Evolutionary conservation across 2,888 invertebrate species (phyloP).

Genomic region (Leucophora obtusa): DNA sequence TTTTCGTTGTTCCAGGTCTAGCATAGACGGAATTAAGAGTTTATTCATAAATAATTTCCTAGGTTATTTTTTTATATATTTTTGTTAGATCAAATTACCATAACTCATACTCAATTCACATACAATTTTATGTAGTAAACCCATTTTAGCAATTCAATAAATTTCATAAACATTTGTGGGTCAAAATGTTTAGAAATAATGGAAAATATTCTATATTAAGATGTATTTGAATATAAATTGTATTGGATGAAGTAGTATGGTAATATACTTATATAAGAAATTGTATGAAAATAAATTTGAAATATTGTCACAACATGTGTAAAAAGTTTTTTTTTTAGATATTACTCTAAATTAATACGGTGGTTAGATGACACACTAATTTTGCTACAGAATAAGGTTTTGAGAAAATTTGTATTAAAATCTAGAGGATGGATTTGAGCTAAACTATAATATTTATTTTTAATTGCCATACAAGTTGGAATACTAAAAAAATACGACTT

Average conservation of each 20-base stretch:
- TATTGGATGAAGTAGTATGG: background rate
- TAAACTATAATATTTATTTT: no score
- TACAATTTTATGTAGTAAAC: background rate
- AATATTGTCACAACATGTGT: conserved; percentile 46
- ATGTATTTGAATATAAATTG: background rate
- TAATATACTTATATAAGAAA: conserved; percentile 1
- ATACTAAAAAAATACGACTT: no score
- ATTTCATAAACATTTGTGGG: conserved; percentile 19
- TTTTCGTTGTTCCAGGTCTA: no score
- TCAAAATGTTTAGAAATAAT: background rate
- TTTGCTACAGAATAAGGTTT: background rate
- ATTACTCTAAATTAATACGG: background rate
- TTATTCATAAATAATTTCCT: no score
- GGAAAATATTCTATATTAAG: conserved; percentile 1
- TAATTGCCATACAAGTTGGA: no score
- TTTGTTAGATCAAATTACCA: background rate
- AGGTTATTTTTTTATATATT: background rate
- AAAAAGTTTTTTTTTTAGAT: conserved; percentile 22
- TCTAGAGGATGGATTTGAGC: no score
- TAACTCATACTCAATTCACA: background rate
- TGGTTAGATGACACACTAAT: no score
- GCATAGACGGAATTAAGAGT: no score
- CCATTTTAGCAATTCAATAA: conserved; percentile 2
- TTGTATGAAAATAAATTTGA: conserved; percentile 6
- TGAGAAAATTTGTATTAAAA: background rate